Evolutionary conservation across 2,888 invertebrate genomes (phyloP), one percentile per base, ranked within the genome.

Genomic region (Fragum whitleyi): DNA sequence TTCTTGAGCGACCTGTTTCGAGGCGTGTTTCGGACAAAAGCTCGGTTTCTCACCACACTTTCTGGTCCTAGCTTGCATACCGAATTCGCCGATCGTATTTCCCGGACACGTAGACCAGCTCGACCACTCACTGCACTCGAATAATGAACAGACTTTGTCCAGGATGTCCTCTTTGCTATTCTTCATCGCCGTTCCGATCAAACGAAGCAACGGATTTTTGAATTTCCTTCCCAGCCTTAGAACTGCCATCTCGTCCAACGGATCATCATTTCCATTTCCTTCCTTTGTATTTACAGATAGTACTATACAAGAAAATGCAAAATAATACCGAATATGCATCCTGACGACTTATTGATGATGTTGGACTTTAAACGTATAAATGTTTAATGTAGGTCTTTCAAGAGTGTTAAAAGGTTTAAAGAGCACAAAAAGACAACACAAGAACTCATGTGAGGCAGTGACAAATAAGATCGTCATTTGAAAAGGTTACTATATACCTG

Each of bases 131-230:
- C 29, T 21, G 26, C 69, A 69, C 9, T 2, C 9, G 14, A 23
- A 7, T 26, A 53, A n/a, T 19, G 51, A 29, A n/a, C 69, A 69
- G 2, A 69, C 16, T 57, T 23, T n/a, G 6, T 14, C 23, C 57
- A 57, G 23, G 14, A 57, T 21, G 23, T 57, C 23, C 23, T 14
- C n/a, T 23, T 57, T 57, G 14, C 23, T 23, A 14, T 57, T 57
- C 26, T 26, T 57, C 57, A 57, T 57, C 11, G 57, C 57, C 5
- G 57, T 57, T 23, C 57, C 57, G 23, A 57, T 57, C 57, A 57
- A 14, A 2, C 57, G 57, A 6, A 57, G 57, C 19, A 57, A n/a
- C 11, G 57, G 57, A 57, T 57, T 57, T 23, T 57, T 57, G 14
- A 19, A 57, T 23, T n/a, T 23, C 11, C 57, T 9, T 7, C 57